phyloP scores from a whole-genome alignment of 2,888 invertebrate genomes.

The Ophonus ardosiacus region DNA sequence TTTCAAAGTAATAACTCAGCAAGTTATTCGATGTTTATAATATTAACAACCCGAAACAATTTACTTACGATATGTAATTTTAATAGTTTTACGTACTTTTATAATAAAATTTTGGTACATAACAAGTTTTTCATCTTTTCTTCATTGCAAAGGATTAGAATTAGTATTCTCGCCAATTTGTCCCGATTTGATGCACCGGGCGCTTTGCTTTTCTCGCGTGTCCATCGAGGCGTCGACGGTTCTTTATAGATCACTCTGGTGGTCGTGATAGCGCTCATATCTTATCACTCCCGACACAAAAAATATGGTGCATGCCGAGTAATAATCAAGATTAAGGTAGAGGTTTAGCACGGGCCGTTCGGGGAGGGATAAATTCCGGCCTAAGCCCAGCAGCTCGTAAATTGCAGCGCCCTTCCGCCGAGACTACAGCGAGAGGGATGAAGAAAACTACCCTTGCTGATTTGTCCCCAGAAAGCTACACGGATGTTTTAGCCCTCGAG shows the following conservation, averaged over 20 bases:
- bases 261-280: constrained; percentile 66
- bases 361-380: constrained; percentile 72
- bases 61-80: too few species aligned
- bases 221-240: constrained; percentile 45
- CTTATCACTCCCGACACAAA: constrained; percentile 68
- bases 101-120: too few species aligned
- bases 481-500: neutral
- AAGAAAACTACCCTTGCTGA: constrained; percentile 2
- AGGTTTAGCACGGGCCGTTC: constrained; percentile 70
- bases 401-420: constrained; percentile 69
- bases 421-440: neutral
- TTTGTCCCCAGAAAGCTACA: neutral
- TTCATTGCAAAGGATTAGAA: too few species aligned
- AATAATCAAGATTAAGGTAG: constrained; percentile 74
- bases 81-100: too few species aligned
- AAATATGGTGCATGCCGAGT: constrained; percentile 69
- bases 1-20: too few species aligned
- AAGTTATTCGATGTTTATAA: too few species aligned
- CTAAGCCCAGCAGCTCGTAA: constrained; percentile 73
- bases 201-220: neutral
- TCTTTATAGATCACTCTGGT: constrained; percentile 65
- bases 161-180: neutral
- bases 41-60: too few species aligned
- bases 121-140: too few species aligned
- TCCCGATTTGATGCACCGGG: neutral